A percentile compares a stretch with the other conserved stretches of the same genome.
Conservation (phyloP, 92 coral and sea anemone genomes). For the Pocillopora meandrina region DNA sequence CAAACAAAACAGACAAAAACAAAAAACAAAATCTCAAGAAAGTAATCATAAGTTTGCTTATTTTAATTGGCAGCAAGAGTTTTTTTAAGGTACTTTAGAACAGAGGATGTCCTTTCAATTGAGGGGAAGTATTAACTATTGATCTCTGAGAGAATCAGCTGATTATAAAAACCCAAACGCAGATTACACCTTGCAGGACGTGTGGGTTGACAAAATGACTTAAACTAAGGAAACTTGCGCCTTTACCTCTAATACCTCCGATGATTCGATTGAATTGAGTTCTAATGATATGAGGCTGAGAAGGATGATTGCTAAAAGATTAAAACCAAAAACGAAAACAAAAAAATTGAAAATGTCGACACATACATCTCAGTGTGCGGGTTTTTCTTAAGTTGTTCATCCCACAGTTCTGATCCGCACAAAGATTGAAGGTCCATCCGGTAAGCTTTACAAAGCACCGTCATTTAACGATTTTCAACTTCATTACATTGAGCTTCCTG, state of each 20-base stretch:
- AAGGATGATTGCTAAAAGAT: not conserved
- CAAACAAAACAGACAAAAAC: too few species aligned
- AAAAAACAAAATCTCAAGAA: too few species aligned
- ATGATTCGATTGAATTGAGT: not conserved
- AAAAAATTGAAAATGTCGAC: conserved; percentile 20
- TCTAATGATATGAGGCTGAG: not conserved
- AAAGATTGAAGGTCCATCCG: conserved; percentile 34
- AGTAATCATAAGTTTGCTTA: too few species aligned
- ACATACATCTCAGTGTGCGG: not conserved
- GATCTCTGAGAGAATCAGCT: too few species aligned
- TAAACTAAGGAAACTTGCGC: too few species aligned
- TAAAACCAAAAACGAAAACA: not conserved
- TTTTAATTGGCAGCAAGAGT: too few species aligned
- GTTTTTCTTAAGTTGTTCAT: not conserved
- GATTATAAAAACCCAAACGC: too few species aligned
- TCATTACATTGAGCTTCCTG: not conserved
- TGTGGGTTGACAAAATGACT: too few species aligned
- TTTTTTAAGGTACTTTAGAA: too few species aligned
- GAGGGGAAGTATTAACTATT: too few species aligned
- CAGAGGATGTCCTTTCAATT: too few species aligned
- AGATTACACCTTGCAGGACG: too few species aligned
- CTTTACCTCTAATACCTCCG: not conserved
- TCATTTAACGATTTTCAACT: conserved; percentile 32
- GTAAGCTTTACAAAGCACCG: conserved; percentile 20
- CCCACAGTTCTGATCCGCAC: conserved; percentile 5